Percentiles rank a stretch among this genome's conserved stretches.
Conservation (phyloP, 53 echinoderm and acorn worm genomes). For the Zoroaster sp. region DNA sequence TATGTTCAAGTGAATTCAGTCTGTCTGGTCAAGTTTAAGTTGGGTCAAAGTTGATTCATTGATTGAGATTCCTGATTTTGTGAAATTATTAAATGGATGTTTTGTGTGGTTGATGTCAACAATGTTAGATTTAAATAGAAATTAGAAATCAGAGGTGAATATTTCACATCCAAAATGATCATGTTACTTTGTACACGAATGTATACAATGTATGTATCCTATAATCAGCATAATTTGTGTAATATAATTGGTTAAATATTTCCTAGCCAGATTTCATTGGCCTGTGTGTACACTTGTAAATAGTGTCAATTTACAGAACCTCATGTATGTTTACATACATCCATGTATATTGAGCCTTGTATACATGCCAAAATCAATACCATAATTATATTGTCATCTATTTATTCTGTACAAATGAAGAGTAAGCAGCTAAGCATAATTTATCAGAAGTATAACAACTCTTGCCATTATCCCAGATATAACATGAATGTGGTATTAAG, state of each 20-base stretch:
- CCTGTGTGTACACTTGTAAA: background rate
- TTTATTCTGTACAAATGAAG: constrained; percentile 50
- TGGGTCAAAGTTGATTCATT: background rate
- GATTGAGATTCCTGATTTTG: background rate
- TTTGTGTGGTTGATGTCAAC: background rate
- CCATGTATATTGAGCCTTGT: constrained; percentile 20
- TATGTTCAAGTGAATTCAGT: background rate
- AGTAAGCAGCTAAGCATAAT: constrained; percentile 11
- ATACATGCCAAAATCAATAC: constrained; percentile 15
- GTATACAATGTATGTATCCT: background rate
- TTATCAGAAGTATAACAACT: background rate
- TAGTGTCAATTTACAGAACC: constrained; percentile 1
- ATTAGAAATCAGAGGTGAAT: background rate
- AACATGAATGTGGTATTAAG: background rate
- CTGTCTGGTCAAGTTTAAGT: background rate
- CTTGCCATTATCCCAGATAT: constrained; percentile 34
- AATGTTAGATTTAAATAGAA: background rate
- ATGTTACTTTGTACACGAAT: background rate
- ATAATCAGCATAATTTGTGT: constrained; percentile 12
- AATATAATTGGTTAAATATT: background rate
- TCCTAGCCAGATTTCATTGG: constrained; percentile 2
- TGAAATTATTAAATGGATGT: background rate
- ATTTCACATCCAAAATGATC: background rate
- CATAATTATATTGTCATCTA: constrained; percentile 39
- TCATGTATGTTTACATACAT: constrained; percentile 2